A percentile compares a stretch with the other conserved stretches of the same genome.
Conservation (phyloP, 2,797 vertebrate species). For the Melanotaenia pygmaea region DNA sequence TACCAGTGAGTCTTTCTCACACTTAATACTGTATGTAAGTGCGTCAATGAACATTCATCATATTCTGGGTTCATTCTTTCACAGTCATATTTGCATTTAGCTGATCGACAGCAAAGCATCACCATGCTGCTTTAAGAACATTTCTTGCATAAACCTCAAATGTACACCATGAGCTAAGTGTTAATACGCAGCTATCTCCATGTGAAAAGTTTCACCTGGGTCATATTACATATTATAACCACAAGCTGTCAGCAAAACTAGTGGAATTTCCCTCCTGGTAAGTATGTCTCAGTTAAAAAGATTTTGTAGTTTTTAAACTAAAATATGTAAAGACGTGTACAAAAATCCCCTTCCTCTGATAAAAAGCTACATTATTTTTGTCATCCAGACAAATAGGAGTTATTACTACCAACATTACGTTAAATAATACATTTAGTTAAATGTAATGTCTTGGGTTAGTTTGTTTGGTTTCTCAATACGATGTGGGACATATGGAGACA, state of each 20-base stretch:
- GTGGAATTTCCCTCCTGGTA: too few species aligned
- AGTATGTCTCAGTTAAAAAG: not conserved
- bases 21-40: not conserved
- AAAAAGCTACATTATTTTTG: not conserved
- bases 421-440: not conserved
- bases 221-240: slow-evolving; percentile 18
- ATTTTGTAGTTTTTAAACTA: not conserved
- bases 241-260: not conserved
- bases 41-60: not conserved
- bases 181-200: not conserved
- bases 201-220: slow-evolving; percentile 35
- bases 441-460: not conserved
- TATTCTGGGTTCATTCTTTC: not conserved
- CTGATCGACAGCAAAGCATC: not conserved
- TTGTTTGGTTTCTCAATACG: not conserved
- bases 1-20: not conserved
- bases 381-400: not conserved
- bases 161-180: slow-evolving; percentile 26
- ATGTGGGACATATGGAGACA: not conserved
- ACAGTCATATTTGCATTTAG: not conserved
- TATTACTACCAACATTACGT: not conserved
- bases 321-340: not conserved
- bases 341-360: not conserved
- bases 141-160: not conserved
- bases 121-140: not conserved